Evolutionary conservation across 2,888 invertebrate species (phyloP).

Genomic region (Ormyrus thymus): DNA sequence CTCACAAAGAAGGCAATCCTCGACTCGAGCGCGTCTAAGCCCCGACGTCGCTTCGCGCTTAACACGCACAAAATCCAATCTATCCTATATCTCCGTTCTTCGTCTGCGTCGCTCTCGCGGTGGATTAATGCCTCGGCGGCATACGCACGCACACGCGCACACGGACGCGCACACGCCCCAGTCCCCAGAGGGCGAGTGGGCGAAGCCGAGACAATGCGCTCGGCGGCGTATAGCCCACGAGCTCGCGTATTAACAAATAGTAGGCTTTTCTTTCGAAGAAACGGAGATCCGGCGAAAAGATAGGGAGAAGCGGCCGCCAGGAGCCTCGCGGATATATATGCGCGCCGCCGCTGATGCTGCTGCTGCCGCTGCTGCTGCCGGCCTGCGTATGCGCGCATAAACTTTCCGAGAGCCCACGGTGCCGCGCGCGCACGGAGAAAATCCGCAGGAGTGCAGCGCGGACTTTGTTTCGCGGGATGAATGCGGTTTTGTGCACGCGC

Average conservation of each 20-base stretch:
- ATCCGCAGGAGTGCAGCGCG: not conserved
- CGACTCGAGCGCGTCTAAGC: not conserved
- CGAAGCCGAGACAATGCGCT: too few relatives aligned
- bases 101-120: constrained; percentile 30
- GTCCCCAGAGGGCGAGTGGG: too few relatives aligned
- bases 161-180: too few relatives aligned
- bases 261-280: constrained; percentile 59
- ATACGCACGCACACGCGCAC: too few relatives aligned
- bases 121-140: constrained; percentile 45
- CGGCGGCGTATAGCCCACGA: constrained; percentile 24
- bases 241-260: constrained; percentile 59
- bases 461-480: too few relatives aligned
- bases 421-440: not conserved
- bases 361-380: too few relatives aligned
- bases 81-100: constrained; percentile 21
- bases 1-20: not conserved
- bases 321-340: too few relatives aligned
- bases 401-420: constrained; percentile 9
- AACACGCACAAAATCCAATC: constrained; percentile 26
- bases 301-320: constrained; percentile 42
- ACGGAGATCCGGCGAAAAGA: constrained; percentile 58
- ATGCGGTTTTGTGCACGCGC: too few relatives aligned
- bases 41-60: not conserved
- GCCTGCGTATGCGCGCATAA: not conserved
- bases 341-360: too few relatives aligned